These are phyloP conservation scores for Triops cancriformis DNA, from an alignment of 1,140 invertebrate species.

Conservation along the genomic window DNA sequence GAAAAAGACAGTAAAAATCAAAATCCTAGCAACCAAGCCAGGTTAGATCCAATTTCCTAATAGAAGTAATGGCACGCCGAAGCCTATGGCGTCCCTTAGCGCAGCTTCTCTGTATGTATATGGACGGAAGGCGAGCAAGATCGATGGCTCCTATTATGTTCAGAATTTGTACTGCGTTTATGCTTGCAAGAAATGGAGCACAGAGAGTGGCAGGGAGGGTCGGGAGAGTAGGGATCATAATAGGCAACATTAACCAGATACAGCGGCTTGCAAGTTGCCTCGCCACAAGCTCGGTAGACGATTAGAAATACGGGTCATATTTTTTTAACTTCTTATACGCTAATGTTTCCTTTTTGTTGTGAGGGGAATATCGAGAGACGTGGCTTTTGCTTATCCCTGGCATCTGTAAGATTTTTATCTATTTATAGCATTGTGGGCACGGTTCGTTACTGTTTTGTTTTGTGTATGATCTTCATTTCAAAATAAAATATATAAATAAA, in stretches of 20 bases:
- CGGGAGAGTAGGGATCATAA: background rate
- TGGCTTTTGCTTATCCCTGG: too few relatives aligned
- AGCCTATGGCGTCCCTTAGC: background rate
- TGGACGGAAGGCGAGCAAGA: background rate
- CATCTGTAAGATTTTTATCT: too few relatives aligned
- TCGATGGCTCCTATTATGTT: conserved; percentile 5
- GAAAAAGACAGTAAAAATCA: background rate
- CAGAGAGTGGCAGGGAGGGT: background rate
- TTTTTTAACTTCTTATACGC: background rate
- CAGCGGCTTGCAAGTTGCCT: background rate
- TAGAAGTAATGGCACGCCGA: background rate
- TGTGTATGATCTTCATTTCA: too few relatives aligned
- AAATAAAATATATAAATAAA: too few relatives aligned
- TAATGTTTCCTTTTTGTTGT: background rate
- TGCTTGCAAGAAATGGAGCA: conserved; percentile 5
- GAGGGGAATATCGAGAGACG: too few relatives aligned
- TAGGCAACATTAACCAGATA: conserved; percentile 6
- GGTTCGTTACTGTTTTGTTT: too few relatives aligned
- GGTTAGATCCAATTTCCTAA: conserved; percentile 5
- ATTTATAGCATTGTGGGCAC: too few relatives aligned
- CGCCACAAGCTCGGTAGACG: background rate
- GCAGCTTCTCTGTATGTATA: background rate
- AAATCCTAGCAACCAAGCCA: background rate
- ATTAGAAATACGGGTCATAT: background rate
- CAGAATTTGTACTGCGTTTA: background rate